phyloP scores from a whole-genome alignment of 1,140 invertebrate species.

The Probaryconus sp. region DNA sequence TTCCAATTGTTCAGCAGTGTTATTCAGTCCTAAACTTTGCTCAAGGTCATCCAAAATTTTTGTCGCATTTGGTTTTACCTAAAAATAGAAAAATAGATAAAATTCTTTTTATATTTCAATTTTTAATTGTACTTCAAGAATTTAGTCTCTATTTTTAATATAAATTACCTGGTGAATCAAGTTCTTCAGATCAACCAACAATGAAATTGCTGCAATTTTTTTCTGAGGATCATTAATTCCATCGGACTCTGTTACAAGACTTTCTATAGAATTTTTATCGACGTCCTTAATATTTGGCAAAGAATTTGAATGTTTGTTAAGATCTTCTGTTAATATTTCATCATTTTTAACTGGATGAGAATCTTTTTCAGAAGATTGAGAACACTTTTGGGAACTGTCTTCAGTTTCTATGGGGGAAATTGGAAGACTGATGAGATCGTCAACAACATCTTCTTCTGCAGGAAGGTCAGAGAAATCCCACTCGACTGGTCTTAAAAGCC shows the following conservation, averaged over 20 bases:
- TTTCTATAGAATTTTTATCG: slow-evolving; percentile 46
- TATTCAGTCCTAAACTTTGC: slow-evolving; percentile 67
- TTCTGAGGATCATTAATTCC: slow-evolving; percentile 57
- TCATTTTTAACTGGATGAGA: too few relatives aligned
- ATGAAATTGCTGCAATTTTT: slow-evolving; percentile 55
- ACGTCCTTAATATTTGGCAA: background rate
- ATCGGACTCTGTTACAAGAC: slow-evolving; percentile 65
- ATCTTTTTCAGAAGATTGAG: too few relatives aligned
- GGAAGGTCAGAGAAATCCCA: slow-evolving; percentile 63
- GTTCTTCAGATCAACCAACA: slow-evolving; percentile 70
- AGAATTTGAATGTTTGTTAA: background rate
- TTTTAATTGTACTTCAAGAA: too few relatives aligned
- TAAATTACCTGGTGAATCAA: too few relatives aligned
- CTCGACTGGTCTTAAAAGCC: slow-evolving; percentile 40
- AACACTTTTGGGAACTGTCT: too few relatives aligned
- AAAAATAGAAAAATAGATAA: too few relatives aligned
- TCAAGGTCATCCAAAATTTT: slow-evolving; percentile 72
- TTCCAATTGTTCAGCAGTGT: slow-evolving; percentile 67
- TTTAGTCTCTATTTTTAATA: too few relatives aligned
- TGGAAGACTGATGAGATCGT: slow-evolving; percentile 63
- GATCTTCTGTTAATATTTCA: slow-evolving; percentile 1
- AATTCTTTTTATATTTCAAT: too few relatives aligned
- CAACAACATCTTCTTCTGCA: slow-evolving; percentile 66
- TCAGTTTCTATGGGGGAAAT: slow-evolving; percentile 5
- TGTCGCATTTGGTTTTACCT: slow-evolving; percentile 65